These are phyloP conservation scores for Orthonevra nobilis DNA, from an alignment of 2,888 invertebrate species.

Conservation along the genomic window DNA sequence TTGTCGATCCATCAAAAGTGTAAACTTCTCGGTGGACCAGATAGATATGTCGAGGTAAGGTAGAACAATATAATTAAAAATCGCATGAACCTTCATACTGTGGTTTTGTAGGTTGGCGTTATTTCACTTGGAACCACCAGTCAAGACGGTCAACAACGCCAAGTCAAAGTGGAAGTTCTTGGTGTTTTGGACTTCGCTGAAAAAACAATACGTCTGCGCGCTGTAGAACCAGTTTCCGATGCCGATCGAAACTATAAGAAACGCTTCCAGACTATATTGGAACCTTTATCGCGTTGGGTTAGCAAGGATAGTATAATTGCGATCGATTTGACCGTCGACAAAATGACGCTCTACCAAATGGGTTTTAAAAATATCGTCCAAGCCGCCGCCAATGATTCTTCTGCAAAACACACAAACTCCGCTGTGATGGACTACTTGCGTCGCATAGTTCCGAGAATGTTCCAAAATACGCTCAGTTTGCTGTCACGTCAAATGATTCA, in stretches of 20 bases:
- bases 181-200: constrained; percentile 89
- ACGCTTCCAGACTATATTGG: constrained; percentile 90
- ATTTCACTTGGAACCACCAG: constrained; percentile 93
- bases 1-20: constrained; percentile 90
- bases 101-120: constrained; percentile 83
- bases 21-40: constrained; percentile 86
- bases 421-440: constrained; percentile 93
- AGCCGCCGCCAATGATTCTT: constrained; percentile 80
- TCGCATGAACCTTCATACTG: no score
- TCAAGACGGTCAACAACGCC: constrained; percentile 87
- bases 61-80: background rate
- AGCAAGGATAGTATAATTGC: constrained; percentile 88
- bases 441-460: constrained; percentile 93
- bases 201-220: constrained; percentile 88
- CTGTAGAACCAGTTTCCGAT: constrained; percentile 90
- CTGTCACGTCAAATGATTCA: constrained; percentile 92
- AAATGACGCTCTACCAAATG: constrained; percentile 87
- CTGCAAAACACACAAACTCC: constrained; percentile 84
- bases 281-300: constrained; percentile 89
- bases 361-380: constrained; percentile 90
- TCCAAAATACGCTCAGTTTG: constrained; percentile 91
- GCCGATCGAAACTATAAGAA: constrained; percentile 90
- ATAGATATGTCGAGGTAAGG: constrained; percentile 84
- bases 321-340: constrained; percentile 92
- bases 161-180: constrained; percentile 93